Base-by-base conservation (phyloP, 1,140 invertebrate genomes). In the Ceratitis capitata region DNA sequence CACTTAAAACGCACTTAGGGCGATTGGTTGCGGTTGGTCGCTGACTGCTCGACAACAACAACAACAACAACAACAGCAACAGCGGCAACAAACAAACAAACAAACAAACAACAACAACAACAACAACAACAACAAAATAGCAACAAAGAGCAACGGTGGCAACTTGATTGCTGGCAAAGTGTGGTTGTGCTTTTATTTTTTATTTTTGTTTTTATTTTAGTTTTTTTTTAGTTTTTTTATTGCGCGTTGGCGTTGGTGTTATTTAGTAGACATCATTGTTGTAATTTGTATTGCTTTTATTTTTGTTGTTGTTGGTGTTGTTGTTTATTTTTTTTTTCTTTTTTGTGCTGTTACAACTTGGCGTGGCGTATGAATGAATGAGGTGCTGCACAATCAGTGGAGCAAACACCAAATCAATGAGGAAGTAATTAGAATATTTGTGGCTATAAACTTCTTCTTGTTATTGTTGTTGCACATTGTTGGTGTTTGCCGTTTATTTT, bases 341-440 rank as follows among this genome's bases (percentile, higher is more conserved):
- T 19, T 56, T 19, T n/a, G n/a, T n/a, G 9, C 12, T 64, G 29
- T 64, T 64, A 12, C 3, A 9, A 64, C 14, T 6, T 19, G 35
- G 0, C n/a, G n/a, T 39, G 29, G 32, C n/a, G n/a, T n/a, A n/a
- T 69, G 32, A 35, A 39, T 29, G 26, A 35, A 69, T n/a, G 29
- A 26, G 64, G 14, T 23, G 64, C 64, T 19, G 64, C 16, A n/a
- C 64, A 69, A 69, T 35, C 64, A 69, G 64, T 69, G 64, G 39
- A 69, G 35, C 64, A 69, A 69, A 69, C 16, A 82, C n/a, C 10
- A 82, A 82, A 82, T 47, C 42, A 26, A 82, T 82, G 78, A 82
- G 78, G 78, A 82, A 82, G 78, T 82, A 82, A 82, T 82, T 82
- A 82, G 78, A 69, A 69, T 69, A 39, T 69, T 69, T 69, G 64